Conservation (phyloP, 2,113 vertebrate species). For the Poicephalus meyeri region DNA sequence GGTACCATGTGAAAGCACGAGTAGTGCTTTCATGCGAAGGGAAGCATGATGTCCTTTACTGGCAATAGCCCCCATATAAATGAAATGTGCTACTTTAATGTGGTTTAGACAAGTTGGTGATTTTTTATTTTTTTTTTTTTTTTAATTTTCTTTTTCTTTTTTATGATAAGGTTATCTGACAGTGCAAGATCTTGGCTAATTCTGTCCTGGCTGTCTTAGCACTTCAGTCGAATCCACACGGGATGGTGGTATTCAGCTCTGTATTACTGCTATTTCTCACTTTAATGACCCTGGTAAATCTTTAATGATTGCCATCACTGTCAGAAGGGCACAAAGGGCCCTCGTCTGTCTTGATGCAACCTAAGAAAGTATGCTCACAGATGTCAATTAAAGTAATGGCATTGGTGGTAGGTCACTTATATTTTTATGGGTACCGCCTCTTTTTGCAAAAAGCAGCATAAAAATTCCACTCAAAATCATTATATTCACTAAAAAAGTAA, state of each 20-base stretch:
- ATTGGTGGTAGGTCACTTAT: constrained; percentile 2
- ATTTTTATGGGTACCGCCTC: constrained; percentile 3
- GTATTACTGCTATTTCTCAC: constrained; percentile 59
- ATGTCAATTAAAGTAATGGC: constrained; percentile 63
- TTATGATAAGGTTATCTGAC: neutral
- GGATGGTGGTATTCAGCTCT: constrained; percentile 27
- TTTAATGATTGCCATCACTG: constrained; percentile 59
- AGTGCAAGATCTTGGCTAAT: neutral
- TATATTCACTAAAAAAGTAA: neutral
- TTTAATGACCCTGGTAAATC: constrained; percentile 61
- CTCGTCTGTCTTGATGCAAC: constrained; percentile 20
- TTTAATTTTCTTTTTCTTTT: neutral
- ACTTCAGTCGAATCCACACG: neutral
- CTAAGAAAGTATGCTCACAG: neutral
- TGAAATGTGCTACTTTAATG: neutral
- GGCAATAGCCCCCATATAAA: neutral
- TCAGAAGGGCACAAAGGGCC: constrained; percentile 48
- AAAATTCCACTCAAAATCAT: neutral
- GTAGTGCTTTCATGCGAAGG: neutral
- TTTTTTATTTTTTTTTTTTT: neutral
- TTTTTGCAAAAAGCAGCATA: constrained; percentile 1
- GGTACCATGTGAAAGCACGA: neutral
- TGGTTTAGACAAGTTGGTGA: neutral
- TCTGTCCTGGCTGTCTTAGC: neutral
- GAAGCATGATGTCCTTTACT: neutral